A percentile compares a stretch with the other conserved stretches of the same genome.
These are phyloP conservation scores for Lophius piscatorius DNA, from an alignment of 2,113 vertebrate genomes.

Conservation along the genomic window DNA sequence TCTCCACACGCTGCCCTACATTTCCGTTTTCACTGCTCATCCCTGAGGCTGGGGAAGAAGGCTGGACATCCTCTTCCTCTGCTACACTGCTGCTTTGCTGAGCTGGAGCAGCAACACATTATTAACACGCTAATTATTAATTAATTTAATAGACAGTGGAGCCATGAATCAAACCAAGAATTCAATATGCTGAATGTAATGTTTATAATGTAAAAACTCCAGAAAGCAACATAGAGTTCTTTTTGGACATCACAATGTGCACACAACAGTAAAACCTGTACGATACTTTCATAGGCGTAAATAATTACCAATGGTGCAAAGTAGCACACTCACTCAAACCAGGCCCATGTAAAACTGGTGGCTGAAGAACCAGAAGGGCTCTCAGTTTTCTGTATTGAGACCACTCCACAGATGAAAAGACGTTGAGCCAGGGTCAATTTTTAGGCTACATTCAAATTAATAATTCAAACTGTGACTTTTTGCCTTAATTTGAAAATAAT, in stretches of 20 bases:
- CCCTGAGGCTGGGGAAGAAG: slow-evolving; percentile 84
- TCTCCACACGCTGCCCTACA: slow-evolving; percentile 74
- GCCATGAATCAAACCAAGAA: no score
- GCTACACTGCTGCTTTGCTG: slow-evolving; percentile 83
- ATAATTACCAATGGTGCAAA: no score
- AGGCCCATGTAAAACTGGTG: neutral
- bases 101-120: slow-evolving; percentile 63
- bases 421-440: no score
- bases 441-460: no score
- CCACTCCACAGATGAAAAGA: neutral
- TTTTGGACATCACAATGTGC: neutral
- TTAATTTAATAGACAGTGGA: no score
- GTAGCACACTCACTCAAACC: neutral
- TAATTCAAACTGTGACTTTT: no score
- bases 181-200: no score
- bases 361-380: neutral
- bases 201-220: neutral
- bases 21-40: slow-evolving; percentile 77
- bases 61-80: slow-evolving; percentile 82
- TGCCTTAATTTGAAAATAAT: no score
- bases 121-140: no score
- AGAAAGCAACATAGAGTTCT: neutral
- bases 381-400: neutral
- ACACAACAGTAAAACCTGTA: neutral
- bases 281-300: no score